phyloP scores from a whole-genome alignment of 37 sponge, comb jelly and placozoan genomes.

The Chondrilla cf. caribensis region DNA sequence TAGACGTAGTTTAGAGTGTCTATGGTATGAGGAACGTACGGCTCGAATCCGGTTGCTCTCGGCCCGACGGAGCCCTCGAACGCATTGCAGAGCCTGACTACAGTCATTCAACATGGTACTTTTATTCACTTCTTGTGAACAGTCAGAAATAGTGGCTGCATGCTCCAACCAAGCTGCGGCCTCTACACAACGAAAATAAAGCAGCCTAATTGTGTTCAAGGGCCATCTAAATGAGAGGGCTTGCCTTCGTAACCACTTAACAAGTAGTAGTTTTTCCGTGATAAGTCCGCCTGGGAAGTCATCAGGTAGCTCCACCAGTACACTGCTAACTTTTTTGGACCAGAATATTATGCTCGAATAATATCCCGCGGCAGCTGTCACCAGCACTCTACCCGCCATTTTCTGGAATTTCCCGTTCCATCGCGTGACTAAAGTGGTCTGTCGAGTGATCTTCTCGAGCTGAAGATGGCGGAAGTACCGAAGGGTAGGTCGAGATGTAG shows the following conservation, averaged over 20 bases:
- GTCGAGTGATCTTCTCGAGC: neutral
- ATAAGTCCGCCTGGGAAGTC: no score
- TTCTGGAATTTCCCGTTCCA: neutral
- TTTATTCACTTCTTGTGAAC: no score
- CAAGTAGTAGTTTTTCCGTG: neutral
- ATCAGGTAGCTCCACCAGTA: no score
- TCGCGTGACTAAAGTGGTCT: neutral
- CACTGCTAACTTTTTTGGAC: no score
- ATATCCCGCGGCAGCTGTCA: no score
- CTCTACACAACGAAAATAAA: neutral
- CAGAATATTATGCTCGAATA: no score
- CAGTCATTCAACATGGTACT: neutral
- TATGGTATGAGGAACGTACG: neutral
- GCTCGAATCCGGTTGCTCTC: neutral
- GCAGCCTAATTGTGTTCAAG: no score
- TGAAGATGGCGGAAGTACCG: neutral
- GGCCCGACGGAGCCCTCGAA: neutral
- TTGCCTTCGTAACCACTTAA: constrained; percentile 11
- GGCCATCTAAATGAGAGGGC: no score
- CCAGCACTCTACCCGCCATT: no score
- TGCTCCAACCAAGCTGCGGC: constrained; percentile 26
- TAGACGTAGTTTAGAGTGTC: no score
- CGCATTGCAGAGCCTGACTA: constrained; percentile 9
- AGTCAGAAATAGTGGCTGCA: neutral
- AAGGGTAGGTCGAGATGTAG: neutral